Evolutionary conservation across 2,888 invertebrate species (phyloP), one percentile per base, ranked within the genome.

Genomic region (Palloptera scutellata): DNA sequence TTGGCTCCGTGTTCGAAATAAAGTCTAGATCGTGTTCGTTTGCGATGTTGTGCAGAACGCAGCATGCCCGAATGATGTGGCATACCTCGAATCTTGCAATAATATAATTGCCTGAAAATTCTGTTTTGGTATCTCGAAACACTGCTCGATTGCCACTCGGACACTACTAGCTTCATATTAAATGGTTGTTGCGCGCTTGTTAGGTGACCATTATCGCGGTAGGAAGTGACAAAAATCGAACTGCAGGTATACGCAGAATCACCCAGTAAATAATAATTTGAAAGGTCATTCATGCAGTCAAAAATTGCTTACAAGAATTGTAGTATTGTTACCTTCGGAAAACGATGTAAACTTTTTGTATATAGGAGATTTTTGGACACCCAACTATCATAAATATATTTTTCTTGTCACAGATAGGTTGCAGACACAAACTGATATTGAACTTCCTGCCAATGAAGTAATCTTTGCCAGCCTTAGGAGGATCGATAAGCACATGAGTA

Each of bases 161-260:
- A 66, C 66, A 9, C 62, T 65, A 20, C 68, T 67, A 71, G 17
- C 51, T 67, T 70, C 3, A 61, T 65, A 52, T 71, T 71, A 19
- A 66, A 72, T 19, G 42, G 13, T 58, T 67, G 69, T 51, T 71
- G 62, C 10, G 42, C 20, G 0, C 58, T 48, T 10, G 52, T 62
- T 19, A 65, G 15, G n/a, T 60, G 60, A 1, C 60, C 66, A 63
- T 67, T 63, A 30, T 66, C 51, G 10, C 48, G 48, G 53, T 61
- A 67, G 1, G 69, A 69, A 3, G 66, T 68, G 12, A 72, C 5
- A 3, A 70, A 4, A 43, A 65, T 48, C 30, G 66, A 42, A 13
- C 20, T 60, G 48, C 67, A 69, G 9, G 66, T 68, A 62, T 73
- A 73, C 5, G 69, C 64, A 9, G 64, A 70, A 19, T 67, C 69